These are phyloP conservation scores for Platichthys flesus DNA, from an alignment of 2,113 vertebrate genomes.

Conservation along the genomic window DNA sequence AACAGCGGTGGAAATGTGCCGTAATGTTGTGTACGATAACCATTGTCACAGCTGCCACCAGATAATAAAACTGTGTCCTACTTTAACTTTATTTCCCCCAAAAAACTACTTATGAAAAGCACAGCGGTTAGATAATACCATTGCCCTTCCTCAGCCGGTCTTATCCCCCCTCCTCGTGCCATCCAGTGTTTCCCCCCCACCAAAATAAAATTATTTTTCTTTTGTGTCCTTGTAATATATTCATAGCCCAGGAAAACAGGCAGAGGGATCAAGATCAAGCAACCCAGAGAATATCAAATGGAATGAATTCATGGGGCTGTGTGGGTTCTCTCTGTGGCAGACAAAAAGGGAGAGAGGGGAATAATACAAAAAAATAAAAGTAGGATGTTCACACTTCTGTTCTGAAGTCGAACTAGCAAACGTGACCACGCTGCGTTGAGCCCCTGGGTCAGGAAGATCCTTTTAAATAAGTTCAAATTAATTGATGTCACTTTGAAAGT, in stretches of 20 bases:
- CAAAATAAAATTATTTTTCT: conserved; percentile 62
- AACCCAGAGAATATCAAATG: conserved; percentile 73
- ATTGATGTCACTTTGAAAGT: neutral
- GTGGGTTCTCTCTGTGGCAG: conserved; percentile 48
- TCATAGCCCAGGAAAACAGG: conserved; percentile 68
- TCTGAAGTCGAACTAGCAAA: conserved; percentile 1
- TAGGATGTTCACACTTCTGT: conserved; percentile 19
- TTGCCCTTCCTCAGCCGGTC: conserved; percentile 53
- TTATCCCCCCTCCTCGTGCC: conserved; percentile 38
- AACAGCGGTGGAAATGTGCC: conserved; percentile 2
- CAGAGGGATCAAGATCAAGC: conserved; percentile 67
- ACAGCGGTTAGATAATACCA: conserved; percentile 43
- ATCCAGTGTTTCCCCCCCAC: conserved; percentile 14
- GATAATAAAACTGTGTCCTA: conserved; percentile 62
- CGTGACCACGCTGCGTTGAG: neutral
- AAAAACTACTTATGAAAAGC: conserved; percentile 59
- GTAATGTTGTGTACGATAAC: conserved; percentile 18
- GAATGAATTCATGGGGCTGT: conserved; percentile 73
- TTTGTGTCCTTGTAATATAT: conserved; percentile 74
- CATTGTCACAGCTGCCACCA: conserved; percentile 33
- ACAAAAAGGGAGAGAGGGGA: conserved; percentile 13
- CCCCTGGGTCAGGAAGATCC: neutral
- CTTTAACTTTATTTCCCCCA: conserved; percentile 38
- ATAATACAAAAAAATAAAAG: conserved; percentile 6
- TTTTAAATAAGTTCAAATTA: neutral